Conservation (phyloP, 2,888 invertebrate genomes). For the Leucoptera coffeella region DNA sequence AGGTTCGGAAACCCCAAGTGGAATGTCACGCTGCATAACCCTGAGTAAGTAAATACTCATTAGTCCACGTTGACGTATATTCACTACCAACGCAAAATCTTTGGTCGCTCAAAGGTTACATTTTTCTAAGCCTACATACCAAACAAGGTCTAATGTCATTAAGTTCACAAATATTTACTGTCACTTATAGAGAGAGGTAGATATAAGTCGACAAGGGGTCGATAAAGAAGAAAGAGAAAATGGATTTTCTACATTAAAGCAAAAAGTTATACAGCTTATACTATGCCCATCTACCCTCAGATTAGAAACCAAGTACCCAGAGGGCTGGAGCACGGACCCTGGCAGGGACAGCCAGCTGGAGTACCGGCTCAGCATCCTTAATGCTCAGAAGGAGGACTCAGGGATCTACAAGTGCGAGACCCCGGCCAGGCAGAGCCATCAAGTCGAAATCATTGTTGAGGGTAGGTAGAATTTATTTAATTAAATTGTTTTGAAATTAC, state of each 20-base stretch:
- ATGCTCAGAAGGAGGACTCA: constrained; percentile 77
- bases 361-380: constrained; percentile 73
- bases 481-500: neutral
- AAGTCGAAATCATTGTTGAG: constrained; percentile 75
- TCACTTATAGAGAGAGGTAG: no score
- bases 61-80: no score
- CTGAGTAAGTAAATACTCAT: constrained; percentile 28
- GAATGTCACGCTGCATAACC: constrained; percentile 64
- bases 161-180: no score
- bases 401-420: constrained; percentile 81
- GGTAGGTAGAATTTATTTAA: constrained; percentile 24
- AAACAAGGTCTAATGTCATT: no score
- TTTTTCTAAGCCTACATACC: no score
- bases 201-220: no score
- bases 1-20: constrained; percentile 82
- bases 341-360: constrained; percentile 73
- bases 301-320: constrained; percentile 41
- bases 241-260: no score
- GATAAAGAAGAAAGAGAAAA: no score
- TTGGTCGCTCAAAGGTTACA: no score
- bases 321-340: constrained; percentile 80
- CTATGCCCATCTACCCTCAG: no score
- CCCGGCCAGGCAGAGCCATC: constrained; percentile 75
- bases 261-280: no score
- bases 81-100: no score